phyloP scores from a whole-genome alignment of 2,113 vertebrate species.

The Amazona guildingii region DNA sequence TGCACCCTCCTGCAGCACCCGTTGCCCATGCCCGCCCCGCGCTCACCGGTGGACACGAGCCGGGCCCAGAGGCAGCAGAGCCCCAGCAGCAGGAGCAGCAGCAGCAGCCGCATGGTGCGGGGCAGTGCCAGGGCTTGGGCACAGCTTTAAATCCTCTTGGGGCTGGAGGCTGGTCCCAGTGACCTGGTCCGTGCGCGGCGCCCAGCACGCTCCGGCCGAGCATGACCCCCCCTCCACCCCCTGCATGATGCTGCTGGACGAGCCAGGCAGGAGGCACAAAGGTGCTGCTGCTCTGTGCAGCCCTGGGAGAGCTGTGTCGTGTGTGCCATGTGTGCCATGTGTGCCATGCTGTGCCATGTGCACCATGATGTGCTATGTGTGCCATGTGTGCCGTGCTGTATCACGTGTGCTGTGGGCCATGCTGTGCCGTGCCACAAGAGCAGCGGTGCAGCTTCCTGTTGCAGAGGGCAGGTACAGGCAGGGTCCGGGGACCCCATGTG shows the following conservation, averaged over 20 bases:
- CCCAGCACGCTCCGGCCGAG: not conserved
- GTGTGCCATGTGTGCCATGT: not conserved
- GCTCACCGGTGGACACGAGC: conserved; percentile 6
- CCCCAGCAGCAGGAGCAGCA: conserved; percentile 24
- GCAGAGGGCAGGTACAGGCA: not conserved
- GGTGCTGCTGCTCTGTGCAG: not conserved
- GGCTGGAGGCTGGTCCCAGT: not conserved
- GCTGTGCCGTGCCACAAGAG: not conserved
- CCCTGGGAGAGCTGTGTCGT: not conserved
- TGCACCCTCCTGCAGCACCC: rapidly evolving
- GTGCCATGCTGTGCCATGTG: no score
- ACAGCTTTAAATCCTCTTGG: not conserved
- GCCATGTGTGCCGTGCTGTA: no score
- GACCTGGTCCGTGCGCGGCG: not conserved
- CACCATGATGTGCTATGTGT: not conserved
- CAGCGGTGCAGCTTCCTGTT: rapidly evolving
- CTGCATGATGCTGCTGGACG: not conserved
- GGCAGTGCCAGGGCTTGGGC: rapidly evolving
- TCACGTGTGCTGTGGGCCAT: not conserved
- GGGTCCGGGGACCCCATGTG: rapidly evolving
- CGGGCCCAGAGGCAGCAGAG: conserved; percentile 46
- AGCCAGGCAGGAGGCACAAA: rapidly evolving
- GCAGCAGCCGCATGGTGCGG: not conserved
- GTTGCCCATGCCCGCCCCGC: rapidly evolving
- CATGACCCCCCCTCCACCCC: not conserved